These are phyloP conservation scores for Callopanchax toddi DNA, from an alignment of 2,113 vertebrate genomes.

Conservation along the genomic window DNA sequence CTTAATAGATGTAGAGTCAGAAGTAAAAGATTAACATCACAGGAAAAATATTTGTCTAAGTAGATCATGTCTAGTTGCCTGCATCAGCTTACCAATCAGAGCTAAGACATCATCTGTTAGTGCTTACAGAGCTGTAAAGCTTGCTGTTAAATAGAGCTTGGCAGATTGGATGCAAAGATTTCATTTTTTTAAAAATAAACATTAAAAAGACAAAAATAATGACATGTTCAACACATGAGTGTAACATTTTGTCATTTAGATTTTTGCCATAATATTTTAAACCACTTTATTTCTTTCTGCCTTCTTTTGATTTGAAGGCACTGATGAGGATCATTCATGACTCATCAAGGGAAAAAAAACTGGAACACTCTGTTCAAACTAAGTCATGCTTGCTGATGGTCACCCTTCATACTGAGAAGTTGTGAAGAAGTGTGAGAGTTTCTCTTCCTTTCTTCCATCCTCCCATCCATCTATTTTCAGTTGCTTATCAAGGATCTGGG, in stretches of 20 bases:
- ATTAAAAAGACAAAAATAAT: neutral
- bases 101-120: constrained; percentile 21
- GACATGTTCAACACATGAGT: too few relatives aligned
- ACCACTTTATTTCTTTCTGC: too few relatives aligned
- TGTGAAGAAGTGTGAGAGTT: constrained; percentile 13
- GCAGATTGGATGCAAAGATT: neutral
- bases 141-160: neutral
- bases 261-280: constrained; percentile 4
- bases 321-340: constrained; percentile 50
- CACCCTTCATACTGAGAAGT: constrained; percentile 41
- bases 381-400: constrained; percentile 50
- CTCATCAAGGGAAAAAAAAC: constrained; percentile 50
- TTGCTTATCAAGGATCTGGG: neutral
- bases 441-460: neutral
- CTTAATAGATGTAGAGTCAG: constrained; percentile 55
- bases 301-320: constrained; percentile 45
- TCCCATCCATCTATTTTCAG: neutral
- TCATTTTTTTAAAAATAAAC: neutral
- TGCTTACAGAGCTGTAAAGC: constrained; percentile 1
- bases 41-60: constrained; percentile 57
- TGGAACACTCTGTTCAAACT: constrained; percentile 55
- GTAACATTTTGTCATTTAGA: neutral
- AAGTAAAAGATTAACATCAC: constrained; percentile 61
- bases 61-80: constrained; percentile 65
- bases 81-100: constrained; percentile 36